These are phyloP conservation scores for Mythimna lalbum DNA, from an alignment of 2,888 invertebrate genomes.

Conservation along the genomic window DNA sequence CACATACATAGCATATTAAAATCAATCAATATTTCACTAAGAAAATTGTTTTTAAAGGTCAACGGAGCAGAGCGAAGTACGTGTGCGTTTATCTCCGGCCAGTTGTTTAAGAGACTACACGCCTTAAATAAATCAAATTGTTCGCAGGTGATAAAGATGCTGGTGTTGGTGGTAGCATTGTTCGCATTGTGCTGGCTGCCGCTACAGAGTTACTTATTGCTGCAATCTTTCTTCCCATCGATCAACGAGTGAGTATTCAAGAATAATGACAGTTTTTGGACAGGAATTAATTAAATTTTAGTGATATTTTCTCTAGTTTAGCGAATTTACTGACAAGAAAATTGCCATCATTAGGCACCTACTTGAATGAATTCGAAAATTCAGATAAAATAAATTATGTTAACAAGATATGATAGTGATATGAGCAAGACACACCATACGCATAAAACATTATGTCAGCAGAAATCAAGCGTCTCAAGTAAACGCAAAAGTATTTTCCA, in stretches of 20 bases:
- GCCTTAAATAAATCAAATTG: slow-evolving; percentile 12
- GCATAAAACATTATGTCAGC: not conserved
- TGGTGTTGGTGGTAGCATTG: slow-evolving; percentile 95
- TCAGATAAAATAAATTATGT: not conserved
- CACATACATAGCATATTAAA: too few relatives aligned
- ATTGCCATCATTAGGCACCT: not conserved
- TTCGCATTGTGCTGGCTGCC: slow-evolving; percentile 97
- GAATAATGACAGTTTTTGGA: not conserved
- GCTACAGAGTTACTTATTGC: slow-evolving; percentile 93
- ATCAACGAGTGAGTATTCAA: slow-evolving; percentile 92
- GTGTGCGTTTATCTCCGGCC: too few relatives aligned
- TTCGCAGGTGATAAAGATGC: slow-evolving; percentile 96
- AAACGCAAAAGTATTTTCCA: not conserved
- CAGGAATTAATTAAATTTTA: too few relatives aligned
- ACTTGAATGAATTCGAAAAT: not conserved
- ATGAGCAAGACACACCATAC: not conserved
- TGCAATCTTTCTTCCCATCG: slow-evolving; percentile 92
- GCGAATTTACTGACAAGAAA: too few relatives aligned
- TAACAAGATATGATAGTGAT: not conserved
- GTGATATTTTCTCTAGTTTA: too few relatives aligned
- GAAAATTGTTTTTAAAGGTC: too few relatives aligned
- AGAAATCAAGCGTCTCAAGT: not conserved
- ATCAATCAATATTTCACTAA: too few relatives aligned
- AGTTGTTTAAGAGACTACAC: too few relatives aligned
- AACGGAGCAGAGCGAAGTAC: too few relatives aligned